Percentiles rank a stretch among this genome's conserved stretches.
Evolutionary conservation across 2,113 vertebrate genomes (phyloP).

Genomic region (Tragelaphus scriptus): DNA sequence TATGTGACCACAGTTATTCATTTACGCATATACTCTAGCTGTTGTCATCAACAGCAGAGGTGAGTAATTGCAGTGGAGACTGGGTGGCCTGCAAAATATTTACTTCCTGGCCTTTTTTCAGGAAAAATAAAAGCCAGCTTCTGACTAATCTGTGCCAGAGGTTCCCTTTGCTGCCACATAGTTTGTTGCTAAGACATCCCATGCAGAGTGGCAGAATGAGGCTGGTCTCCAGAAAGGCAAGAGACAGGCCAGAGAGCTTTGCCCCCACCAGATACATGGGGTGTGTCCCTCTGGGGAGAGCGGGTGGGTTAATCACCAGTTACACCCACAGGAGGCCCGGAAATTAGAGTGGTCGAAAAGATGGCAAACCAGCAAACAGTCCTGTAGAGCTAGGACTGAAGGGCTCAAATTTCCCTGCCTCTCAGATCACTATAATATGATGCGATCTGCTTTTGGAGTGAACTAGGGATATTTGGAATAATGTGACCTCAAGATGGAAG

Average conservation of each 20-base stretch:
- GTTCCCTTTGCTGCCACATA: neutral
- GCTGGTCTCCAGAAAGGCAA: neutral
- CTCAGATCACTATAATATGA: fast-evolving
- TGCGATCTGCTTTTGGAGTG: neutral
- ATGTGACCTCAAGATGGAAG: neutral
- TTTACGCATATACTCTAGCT: fast-evolving
- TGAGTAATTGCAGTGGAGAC: neutral
- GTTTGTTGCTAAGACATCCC: neutral
- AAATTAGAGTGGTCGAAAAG: fast-evolving
- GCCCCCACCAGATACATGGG: fast-evolving
- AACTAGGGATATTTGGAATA: neutral
- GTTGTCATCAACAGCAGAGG: neutral
- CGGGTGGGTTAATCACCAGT: fast-evolving
- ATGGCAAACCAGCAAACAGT: neutral
- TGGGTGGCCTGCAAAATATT: neutral
- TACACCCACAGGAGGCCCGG: neutral
- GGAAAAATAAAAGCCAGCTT: neutral
- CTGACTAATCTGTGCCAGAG: neutral
- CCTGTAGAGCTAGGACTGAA: neutral
- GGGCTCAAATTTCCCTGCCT: fast-evolving
- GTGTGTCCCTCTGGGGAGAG: fast-evolving
- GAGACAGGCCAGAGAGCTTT: neutral
- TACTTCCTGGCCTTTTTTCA: neutral
- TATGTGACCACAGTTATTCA: fast-evolving
- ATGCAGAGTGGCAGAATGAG: neutral